phyloP scores from a whole-genome alignment of 2,888 invertebrate genomes.

The Orchestes rusci region DNA sequence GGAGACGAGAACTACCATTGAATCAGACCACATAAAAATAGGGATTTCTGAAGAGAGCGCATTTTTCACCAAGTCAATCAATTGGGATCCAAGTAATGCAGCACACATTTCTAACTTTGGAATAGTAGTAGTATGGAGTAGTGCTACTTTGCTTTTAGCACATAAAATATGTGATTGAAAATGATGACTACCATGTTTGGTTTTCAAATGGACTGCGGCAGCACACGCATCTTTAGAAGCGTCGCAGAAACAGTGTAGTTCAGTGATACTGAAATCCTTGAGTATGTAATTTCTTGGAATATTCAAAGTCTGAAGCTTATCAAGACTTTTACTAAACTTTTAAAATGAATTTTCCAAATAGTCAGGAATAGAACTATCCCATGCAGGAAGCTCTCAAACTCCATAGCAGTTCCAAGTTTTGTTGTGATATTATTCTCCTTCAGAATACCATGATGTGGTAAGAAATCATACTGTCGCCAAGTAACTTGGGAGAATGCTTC shows the following conservation, averaged over 20 bases:
- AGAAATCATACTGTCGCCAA: no score
- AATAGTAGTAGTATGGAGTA: constrained; percentile 15
- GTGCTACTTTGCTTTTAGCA: constrained; percentile 18
- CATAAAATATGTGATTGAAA: constrained; percentile 8
- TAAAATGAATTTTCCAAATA: no score
- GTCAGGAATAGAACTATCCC: no score
- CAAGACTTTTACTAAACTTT: no score
- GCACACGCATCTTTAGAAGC: constrained; percentile 19
- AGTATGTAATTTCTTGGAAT: neutral
- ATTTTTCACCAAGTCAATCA: neutral
- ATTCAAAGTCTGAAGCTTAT: neutral
- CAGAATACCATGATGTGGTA: no score
- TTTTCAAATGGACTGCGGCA: constrained; percentile 7
- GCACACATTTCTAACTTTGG: constrained; percentile 18
- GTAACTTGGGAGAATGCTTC: no score
- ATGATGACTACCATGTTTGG: neutral
- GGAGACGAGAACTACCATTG: neutral
- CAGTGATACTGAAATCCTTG: neutral
- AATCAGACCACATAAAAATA: neutral
- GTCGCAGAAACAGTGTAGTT: constrained; percentile 16
- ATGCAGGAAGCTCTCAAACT: no score
- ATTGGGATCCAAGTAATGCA: constrained; percentile 10
- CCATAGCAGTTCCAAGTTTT: no score
- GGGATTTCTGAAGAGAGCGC: neutral
- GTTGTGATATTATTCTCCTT: no score